Percentiles rank a stretch among this genome's conserved stretches.
Conservation (phyloP, 23 tunicate genomes). For the Pegea sp. region DNA sequence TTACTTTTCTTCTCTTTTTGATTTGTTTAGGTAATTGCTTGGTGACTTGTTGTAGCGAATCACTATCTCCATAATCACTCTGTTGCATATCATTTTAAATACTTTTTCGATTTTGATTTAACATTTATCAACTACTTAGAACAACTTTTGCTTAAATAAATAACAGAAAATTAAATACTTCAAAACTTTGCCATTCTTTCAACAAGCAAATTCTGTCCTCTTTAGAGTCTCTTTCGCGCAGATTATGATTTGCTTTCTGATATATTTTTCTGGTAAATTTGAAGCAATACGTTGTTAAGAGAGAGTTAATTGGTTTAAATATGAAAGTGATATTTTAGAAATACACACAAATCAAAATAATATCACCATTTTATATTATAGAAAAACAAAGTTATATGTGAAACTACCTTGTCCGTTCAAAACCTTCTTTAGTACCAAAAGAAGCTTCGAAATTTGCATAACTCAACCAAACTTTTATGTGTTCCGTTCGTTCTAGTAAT, state of each 20-base stretch:
- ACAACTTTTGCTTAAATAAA: too few relatives aligned
- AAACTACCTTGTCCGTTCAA: conserved; percentile 24
- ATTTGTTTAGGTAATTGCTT: conserved; percentile 66
- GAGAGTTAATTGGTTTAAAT: neutral
- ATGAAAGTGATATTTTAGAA: neutral
- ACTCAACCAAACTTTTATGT: conserved; percentile 81
- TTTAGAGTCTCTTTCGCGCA: conserved; percentile 30
- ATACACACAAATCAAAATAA: neutral
- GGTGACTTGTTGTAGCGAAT: conserved; percentile 9
- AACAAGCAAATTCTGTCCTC: conserved; percentile 63
- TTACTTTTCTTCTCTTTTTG: conserved; percentile 65
- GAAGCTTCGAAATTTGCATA: conserved; percentile 45
- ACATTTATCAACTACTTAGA: too few relatives aligned
- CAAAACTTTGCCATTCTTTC: conserved; percentile 62
- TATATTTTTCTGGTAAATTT: conserved; percentile 8
- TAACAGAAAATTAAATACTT: conserved; percentile 13
- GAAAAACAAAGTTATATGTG: too few relatives aligned
- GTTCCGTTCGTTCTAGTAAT: conserved; percentile 67
- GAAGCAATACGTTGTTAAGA: neutral
- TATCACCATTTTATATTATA: neutral
- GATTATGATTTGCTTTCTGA: conserved; percentile 36
- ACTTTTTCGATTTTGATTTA: too few relatives aligned
- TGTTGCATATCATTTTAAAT: too few relatives aligned
- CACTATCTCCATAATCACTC: conserved; percentile 34
- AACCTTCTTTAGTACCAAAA: conserved; percentile 13